These are phyloP conservation scores for Phasia obesa DNA, from an alignment of 2,888 invertebrate genomes.

Conservation along the genomic window DNA sequence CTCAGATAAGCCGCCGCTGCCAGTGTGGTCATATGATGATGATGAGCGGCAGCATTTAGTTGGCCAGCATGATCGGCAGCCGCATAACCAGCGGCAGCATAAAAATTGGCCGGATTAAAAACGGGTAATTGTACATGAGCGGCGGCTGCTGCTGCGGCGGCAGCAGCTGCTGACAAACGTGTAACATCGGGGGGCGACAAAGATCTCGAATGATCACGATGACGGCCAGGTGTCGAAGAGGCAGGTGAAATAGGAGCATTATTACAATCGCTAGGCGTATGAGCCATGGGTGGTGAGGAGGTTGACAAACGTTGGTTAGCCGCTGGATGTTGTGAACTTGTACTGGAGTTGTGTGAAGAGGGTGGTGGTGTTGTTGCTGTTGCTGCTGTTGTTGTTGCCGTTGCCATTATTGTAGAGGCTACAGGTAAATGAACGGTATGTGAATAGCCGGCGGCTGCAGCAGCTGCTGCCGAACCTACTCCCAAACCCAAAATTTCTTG, in stretches of 20 bases:
- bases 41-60: constrained; percentile 81
- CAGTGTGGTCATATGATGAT: constrained; percentile 82
- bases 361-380: constrained; percentile 64
- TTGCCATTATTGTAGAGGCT: constrained; percentile 1
- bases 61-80: constrained; percentile 79
- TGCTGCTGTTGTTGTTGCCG: constrained; percentile 60
- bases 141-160: constrained; percentile 80
- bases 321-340: constrained; percentile 42
- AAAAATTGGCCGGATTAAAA: constrained; percentile 82
- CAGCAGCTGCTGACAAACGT: constrained; percentile 78
- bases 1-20: constrained; percentile 81
- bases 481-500: constrained; percentile 82
- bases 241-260: constrained; percentile 77
- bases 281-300: constrained; percentile 70
- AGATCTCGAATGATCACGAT: constrained; percentile 77
- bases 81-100: constrained; percentile 81
- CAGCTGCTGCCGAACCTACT: constrained; percentile 77
- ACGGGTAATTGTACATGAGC: constrained; percentile 82
- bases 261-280: constrained; percentile 72
- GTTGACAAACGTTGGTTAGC: constrained; percentile 65
- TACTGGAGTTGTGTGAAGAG: constrained; percentile 52
- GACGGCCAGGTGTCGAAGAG: constrained; percentile 72
- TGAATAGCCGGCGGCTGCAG: constrained; percentile 76
- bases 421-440: constrained; percentile 68
- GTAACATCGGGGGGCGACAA: constrained; percentile 81